Base-by-base conservation (phyloP, 2,113 vertebrate species). In the Pygoscelis antarcticus region DNA sequence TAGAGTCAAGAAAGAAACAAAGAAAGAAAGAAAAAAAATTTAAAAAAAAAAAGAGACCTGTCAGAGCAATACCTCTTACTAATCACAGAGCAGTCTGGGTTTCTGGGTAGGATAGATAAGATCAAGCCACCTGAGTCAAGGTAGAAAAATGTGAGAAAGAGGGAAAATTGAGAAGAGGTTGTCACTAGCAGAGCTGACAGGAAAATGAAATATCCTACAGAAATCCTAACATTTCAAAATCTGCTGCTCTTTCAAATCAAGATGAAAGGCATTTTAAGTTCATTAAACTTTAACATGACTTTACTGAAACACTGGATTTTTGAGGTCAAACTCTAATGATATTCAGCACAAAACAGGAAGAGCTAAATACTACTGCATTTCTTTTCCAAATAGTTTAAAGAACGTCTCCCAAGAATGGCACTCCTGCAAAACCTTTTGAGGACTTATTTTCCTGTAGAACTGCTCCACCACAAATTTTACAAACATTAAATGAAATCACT, bases 221-320 rank as follows among this genome's bases (percentile, higher is more conserved):
- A 90, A 95, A 71, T 26, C 23, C 14, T 60, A 81, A 76, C 25
- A 49, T 11, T 83, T 71, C 77, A 83, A 79, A 34, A 78, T 74
- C 26, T 89, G 68, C 61, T 83, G 13, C 29, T 88, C 20, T 52
- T 89, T 75, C 77, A 71, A 78, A 92, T 69, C 40, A 89, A 80
- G 30, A 74, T 30, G 14, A 91, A 94, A 91, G 44, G 32, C 15
- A 92, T 86, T 92, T 93, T 60, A 80, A 77, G 20, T 81, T 83
- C 32, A 78, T 71, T 93, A 44, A 95, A 91, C 52, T 91, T 92
- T 36, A 94, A 95, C 26, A 6, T 3, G 1, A 55, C 51, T 88
- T 78, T 16, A 90, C 4, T 81, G 81, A 95, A 94, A 82, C 46
- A 72, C 19, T 65, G 52, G 18, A 89, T 87, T 96, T 96, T 94